Evolutionary conservation across 2,113 vertebrate genomes (phyloP), one percentile per base, ranked within the genome.

Genomic region (Hemibagrus wyckioides): DNA sequence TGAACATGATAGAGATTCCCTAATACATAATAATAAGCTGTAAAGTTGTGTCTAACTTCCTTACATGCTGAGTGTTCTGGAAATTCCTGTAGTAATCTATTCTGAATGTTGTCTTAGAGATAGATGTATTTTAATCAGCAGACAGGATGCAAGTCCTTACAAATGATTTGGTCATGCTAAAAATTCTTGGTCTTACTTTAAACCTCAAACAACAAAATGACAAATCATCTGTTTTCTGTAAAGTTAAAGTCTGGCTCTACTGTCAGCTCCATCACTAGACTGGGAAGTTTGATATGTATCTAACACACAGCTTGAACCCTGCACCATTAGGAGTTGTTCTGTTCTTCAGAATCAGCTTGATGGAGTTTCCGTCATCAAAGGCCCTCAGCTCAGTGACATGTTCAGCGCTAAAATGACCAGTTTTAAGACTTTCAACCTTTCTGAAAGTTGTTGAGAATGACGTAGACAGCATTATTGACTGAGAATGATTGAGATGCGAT

Each of bases 141-240:
- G 28, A 15, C 71, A 48, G 39, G 11, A 75, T 48, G 25, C 23
- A 6, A 14, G 2, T 28, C 28, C 36, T 14, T 28, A 4, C 11
- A 79, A 79, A 52, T 30, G 2, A 80, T 54, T 21, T n/a, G n/a
- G 15, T 80, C 28, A 80, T 52, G 11, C 75, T 52, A 52, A 52
- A 30, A 79, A 54, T 54, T 19, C 13, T 33, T 79, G 50, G 50
- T 52, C 48, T 52, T 52, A 28, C n/a, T 79, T 79, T 79, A 54
- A 54, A 79, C 48, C 76, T 54, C 76, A 79, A 79, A 79, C 76
- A 54, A 54, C 15, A 54, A 79, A 54, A 79, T 54, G 44, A 79
- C 54, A 8, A n/a, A 79, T 33, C 15, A 0, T 30, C 14, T 17
- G n/a, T 50, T 44, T 28, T 30, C 25, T n/a, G 23, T 77, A n/a